Evolutionary conservation across 2,888 invertebrate genomes (phyloP).

Genomic region (Unio delphinus): DNA sequence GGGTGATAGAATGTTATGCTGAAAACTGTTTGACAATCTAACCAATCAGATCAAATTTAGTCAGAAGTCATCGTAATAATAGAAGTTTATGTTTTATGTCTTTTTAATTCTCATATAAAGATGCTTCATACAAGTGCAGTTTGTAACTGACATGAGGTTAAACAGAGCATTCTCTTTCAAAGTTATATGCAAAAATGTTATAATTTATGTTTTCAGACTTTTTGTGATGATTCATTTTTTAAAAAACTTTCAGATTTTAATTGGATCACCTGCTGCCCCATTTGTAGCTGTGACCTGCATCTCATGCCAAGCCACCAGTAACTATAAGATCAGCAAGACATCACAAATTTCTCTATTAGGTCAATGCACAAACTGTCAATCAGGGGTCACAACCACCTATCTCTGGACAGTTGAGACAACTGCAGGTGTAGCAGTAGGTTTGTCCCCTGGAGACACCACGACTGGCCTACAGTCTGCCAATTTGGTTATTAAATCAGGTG

Average conservation of each 20-base stretch:
- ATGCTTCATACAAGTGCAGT: too few species aligned
- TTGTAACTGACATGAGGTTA: too few species aligned
- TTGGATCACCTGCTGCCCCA: constrained; percentile 22
- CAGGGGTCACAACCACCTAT: constrained; percentile 27
- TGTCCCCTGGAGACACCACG: constrained; percentile 3
- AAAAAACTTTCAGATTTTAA: constrained; percentile 19
- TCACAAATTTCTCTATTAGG: constrained; percentile 40
- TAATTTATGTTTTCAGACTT: background rate
- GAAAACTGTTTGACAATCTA: too few species aligned
- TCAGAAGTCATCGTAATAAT: background rate
- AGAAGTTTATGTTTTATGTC: background rate
- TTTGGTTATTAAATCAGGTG: constrained; percentile 39
- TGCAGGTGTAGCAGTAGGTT: too few species aligned
- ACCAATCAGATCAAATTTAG: too few species aligned
- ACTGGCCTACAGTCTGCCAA: constrained; percentile 9
- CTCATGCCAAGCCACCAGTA: constrained; percentile 40
- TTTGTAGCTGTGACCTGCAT: constrained; percentile 37
- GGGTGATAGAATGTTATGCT: too few species aligned
- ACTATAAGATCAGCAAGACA: constrained; percentile 32
- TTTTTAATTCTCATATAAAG: background rate
- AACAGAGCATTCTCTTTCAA: too few species aligned
- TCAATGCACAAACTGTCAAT: constrained; percentile 38
- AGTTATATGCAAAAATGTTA: too few species aligned
- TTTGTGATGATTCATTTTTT: background rate
- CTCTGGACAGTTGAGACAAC: constrained; percentile 34